Percentiles rank a stretch among this genome's conserved stretches.
phyloP scores from a whole-genome alignment of 1,140 invertebrate species.

The Bombus sibiricus region DNA sequence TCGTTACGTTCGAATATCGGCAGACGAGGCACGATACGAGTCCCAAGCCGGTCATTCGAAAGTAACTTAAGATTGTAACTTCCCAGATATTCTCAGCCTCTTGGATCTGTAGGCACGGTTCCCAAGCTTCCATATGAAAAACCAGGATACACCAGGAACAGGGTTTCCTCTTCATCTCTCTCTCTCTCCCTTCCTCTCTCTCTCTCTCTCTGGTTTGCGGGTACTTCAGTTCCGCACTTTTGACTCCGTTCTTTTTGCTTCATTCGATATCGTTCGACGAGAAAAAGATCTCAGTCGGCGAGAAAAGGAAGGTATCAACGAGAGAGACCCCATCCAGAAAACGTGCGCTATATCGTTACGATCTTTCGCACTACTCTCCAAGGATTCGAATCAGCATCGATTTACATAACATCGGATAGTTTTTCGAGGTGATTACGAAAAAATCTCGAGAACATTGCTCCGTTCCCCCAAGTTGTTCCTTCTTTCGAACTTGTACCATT shows the following conservation, averaged over 20 bases:
- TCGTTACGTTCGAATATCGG: slow-evolving; percentile 55
- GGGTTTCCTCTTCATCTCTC: slow-evolving; percentile 23
- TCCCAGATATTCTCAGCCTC: background rate
- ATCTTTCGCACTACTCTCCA: slow-evolving; percentile 16
- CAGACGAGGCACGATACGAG: slow-evolving; percentile 36
- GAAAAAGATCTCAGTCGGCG: background rate
- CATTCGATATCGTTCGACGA: slow-evolving; percentile 5
- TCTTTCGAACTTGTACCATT: background rate
- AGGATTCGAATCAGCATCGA: slow-evolving; percentile 45
- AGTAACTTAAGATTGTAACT: slow-evolving; percentile 66
- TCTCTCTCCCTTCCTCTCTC: too few relatives aligned
- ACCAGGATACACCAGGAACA: slow-evolving; percentile 53
- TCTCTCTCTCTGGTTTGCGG: background rate
- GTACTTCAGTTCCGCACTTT: slow-evolving; percentile 22
- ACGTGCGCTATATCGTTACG: background rate
- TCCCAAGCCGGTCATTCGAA: slow-evolving; percentile 65
- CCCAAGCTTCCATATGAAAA: slow-evolving; percentile 61
- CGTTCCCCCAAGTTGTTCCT: background rate
- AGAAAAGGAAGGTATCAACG: slow-evolving; percentile 1
- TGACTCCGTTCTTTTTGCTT: slow-evolving; percentile 43
- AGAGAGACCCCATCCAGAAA: background rate
- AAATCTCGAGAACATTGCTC: background rate
- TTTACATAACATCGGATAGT: slow-evolving; percentile 30
- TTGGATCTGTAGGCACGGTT: slow-evolving; percentile 7
- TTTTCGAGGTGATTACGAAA: background rate